A percentile compares a stretch with the other conserved stretches of the same genome.
Evolutionary conservation across 2,797 vertebrate genomes (phyloP).

Genomic region (Huso huso): DNA sequence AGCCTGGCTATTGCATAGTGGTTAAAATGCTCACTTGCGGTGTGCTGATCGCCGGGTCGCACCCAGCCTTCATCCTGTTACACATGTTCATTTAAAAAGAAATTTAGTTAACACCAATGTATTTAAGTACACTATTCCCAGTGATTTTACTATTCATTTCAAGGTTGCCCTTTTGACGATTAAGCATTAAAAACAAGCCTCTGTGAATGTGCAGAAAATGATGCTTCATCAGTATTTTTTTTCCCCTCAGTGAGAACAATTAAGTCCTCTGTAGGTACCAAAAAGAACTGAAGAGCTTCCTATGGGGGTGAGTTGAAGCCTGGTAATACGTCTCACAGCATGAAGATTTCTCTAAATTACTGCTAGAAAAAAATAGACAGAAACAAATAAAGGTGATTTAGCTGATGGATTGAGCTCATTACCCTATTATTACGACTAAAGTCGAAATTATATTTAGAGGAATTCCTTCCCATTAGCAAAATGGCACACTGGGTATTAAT

Average conservation of each 20-base stretch:
- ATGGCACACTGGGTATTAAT: conserved; percentile 67
- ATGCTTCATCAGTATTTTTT: conserved; percentile 49
- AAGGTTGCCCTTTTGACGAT: conserved; percentile 49
- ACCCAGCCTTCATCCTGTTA: too few species aligned
- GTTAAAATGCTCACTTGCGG: too few species aligned
- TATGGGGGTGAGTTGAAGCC: neutral
- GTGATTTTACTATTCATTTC: conserved; percentile 18
- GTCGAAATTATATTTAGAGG: conserved; percentile 68
- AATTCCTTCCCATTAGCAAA: conserved; percentile 67
- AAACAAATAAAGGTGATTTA: conserved; percentile 80
- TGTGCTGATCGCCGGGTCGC: too few species aligned
- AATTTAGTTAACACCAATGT: too few species aligned
- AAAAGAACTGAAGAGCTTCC: conserved; percentile 25
- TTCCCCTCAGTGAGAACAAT: conserved; percentile 55
- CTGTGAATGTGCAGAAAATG: conserved; percentile 38
- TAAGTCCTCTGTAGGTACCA: conserved; percentile 46
- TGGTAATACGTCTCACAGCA: conserved; percentile 50
- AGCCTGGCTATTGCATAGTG: too few species aligned
- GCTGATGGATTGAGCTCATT: conserved; percentile 75
- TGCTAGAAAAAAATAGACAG: conserved; percentile 53
- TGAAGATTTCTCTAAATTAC: conserved; percentile 60
- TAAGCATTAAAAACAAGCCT: conserved; percentile 52
- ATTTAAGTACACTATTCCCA: too few species aligned
- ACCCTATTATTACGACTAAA: conserved; percentile 67
- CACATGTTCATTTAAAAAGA: too few species aligned